These are phyloP conservation scores for Drosophila robusta DNA, from an alignment of 2,888 invertebrate genomes.

Conservation along the genomic window DNA sequence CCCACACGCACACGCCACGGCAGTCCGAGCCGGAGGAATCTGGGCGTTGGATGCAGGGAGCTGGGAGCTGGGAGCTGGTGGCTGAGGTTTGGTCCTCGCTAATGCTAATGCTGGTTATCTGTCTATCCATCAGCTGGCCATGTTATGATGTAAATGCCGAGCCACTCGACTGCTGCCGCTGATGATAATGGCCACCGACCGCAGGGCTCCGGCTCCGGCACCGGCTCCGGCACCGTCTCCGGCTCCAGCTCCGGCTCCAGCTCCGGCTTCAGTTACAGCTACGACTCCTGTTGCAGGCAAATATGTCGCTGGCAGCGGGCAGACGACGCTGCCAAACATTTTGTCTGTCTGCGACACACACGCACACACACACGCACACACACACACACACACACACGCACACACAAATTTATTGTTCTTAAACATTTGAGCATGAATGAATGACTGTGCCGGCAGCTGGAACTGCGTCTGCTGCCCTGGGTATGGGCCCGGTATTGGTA, in stretches of 20 bases:
- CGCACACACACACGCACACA: conserved; percentile 31
- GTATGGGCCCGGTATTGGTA: conserved; percentile 4
- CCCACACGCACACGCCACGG: conserved; percentile 25
- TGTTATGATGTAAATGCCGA: conserved; percentile 73
- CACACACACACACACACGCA: conserved; percentile 9
- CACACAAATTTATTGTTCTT: conserved; percentile 70
- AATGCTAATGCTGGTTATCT: conserved; percentile 77
- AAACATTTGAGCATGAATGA: conserved; percentile 68
- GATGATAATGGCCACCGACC: conserved; percentile 64
- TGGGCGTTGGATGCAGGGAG: neutral
- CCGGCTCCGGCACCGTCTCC: conserved; percentile 6
- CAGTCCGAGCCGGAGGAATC: no score
- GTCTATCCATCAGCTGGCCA: conserved; percentile 73
- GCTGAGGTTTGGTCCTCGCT: conserved; percentile 38
- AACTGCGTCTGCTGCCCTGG: conserved; percentile 22
- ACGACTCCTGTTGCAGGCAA: conserved; percentile 44
- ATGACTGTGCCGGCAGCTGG: conserved; percentile 51
- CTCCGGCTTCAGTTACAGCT: conserved; percentile 4
- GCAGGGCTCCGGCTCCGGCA: conserved; percentile 16
- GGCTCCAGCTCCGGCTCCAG: conserved; percentile 9
- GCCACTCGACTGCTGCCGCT: conserved; percentile 41
- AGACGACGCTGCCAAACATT: conserved; percentile 64
- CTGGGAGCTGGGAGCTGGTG: neutral
- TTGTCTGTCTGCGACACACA: conserved; percentile 43
- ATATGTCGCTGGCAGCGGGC: conserved; percentile 61